phyloP scores from a whole-genome alignment of 1,140 invertebrate species.

The Planococcus citri region DNA sequence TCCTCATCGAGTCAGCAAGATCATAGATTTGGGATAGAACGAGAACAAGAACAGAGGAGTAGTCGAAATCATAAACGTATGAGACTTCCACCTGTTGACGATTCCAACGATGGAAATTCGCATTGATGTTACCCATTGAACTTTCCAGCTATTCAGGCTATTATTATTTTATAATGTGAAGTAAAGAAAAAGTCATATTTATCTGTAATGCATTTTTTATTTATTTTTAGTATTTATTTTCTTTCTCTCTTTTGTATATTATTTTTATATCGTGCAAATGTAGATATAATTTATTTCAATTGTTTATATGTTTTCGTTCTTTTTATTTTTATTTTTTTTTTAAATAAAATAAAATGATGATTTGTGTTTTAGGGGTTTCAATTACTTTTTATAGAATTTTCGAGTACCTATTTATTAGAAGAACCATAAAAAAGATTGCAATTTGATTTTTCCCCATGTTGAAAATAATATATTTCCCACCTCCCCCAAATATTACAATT shows the following conservation, averaged over 20 bases:
- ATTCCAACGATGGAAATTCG: background rate
- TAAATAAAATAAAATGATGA: too few relatives aligned
- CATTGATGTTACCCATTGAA: background rate
- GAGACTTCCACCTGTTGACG: background rate
- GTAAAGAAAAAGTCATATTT: slow-evolving; percentile 11
- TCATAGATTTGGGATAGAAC: slow-evolving; percentile 9
- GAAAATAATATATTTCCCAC: too few relatives aligned
- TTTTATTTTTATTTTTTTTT: too few relatives aligned
- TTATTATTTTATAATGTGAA: background rate
- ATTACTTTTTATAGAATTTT: too few relatives aligned
- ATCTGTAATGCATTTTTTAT: background rate
- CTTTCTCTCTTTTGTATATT: too few relatives aligned
- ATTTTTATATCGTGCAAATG: background rate
- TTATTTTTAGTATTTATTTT: slow-evolving; percentile 12
- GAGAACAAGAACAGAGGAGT: background rate
- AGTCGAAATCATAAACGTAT: slow-evolving; percentile 6
- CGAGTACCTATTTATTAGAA: too few relatives aligned
- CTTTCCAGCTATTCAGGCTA: background rate
- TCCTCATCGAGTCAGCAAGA: background rate
- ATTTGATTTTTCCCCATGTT: too few relatives aligned
- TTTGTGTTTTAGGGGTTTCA: too few relatives aligned
- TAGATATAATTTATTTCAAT: background rate
- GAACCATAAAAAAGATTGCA: too few relatives aligned
- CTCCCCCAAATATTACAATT: too few relatives aligned
- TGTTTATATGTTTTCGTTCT: background rate